Evolutionary conservation across 2,888 invertebrate genomes (phyloP), one percentile per base, ranked within the genome.

Genomic region (Nemurella pictetii): DNA sequence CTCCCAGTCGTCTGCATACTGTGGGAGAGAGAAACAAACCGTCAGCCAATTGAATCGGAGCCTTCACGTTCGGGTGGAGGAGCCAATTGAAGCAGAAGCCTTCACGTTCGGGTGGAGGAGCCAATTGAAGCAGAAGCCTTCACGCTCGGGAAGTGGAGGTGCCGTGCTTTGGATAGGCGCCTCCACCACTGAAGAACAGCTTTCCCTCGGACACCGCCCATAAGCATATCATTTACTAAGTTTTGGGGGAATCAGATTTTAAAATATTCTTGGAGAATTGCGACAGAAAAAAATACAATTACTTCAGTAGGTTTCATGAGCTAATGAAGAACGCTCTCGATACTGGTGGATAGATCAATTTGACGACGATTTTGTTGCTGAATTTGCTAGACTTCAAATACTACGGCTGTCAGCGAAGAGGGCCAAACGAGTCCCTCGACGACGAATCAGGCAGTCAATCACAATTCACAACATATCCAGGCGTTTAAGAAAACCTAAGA

Each of bases 1-100:
- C 32, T 74, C 83, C 85, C 86, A 84, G 1, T 85, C 85, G 15
- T 28, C 83, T 20, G 86, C 84, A 83, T 84, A 86, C 86, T 86
- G 85, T 20, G 20, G 82, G 32, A 32, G 32, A 32, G 9, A 32
- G 9, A 55, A 55, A 12, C 9, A 9, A 55, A 55, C 55, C 55
- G 55, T n/a, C n/a, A n/a, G n/a, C n/a, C n/a, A n/a, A n/a, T n/a
- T n/a, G n/a, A n/a, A n/a, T n/a, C n/a, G n/a, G 9, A 26, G 4
- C 3, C 32, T 32, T 3, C 32, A 32, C 32, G 32, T n/a, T n/a
- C n/a, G n/a, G n/a, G 32, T 32, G 55, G 55, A 12, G 55, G 55
- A 7, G 55, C 55, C 55, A n/a, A n/a, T n/a, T n/a, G n/a, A n/a
- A n/a, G n/a, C n/a, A n/a, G n/a, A n/a, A n/a, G n/a, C n/a, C n/a